Evolutionary conservation across 2,797 vertebrate species (phyloP), one percentile per base, ranked within the genome.

Genomic region (Coccyzus lansbergi): DNA sequence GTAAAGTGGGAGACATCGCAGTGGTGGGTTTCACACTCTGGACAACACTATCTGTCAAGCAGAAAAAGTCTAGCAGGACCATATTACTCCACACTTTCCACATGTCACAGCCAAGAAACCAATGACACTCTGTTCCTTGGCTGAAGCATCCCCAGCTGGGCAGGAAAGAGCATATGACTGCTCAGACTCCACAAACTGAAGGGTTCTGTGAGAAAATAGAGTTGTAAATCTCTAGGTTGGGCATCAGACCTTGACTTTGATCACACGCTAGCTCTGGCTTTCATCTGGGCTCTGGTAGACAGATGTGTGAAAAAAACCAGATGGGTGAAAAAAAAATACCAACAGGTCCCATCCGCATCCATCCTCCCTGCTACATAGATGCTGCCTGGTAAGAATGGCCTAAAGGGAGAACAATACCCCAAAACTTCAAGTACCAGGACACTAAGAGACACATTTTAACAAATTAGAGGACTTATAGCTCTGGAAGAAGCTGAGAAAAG

Each of bases 141-240:
- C 71, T 82, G 83, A 36, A 58, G 71, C 75, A 70, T 1, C 77
- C 48, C 42, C 29, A 63, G 25, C 33, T 24, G 65, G 42, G 17
- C 25, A 33, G 46, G 25, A 40, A 70, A 31, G 21, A n/a, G 15
- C 0, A 3, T 24, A 10, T 0, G 6, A 6, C 16, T 44, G 56
- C 63, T 59, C 0, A 0, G 49, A 48, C 22, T 62, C 22, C 92
- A 94, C 49, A 34, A 8, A 16, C 1, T 46, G 33, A 34, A 72
- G 51, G 53, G 40, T 77, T 44, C 72, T 53, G 29, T 1, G 9
- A 52, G 69, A 20, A 55, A 68, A 53, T 1, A 44, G 13, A 64
- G 49, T 28, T 79, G 62, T 67, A 33, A 3, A 13, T 14, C 56
- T 77, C 83, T 2, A 17, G 21, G 59, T 40, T 38, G 46, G 56